Evolutionary conservation across 1,140 invertebrate genomes (phyloP).

Genomic region (Lamellibrachia luymesi): DNA sequence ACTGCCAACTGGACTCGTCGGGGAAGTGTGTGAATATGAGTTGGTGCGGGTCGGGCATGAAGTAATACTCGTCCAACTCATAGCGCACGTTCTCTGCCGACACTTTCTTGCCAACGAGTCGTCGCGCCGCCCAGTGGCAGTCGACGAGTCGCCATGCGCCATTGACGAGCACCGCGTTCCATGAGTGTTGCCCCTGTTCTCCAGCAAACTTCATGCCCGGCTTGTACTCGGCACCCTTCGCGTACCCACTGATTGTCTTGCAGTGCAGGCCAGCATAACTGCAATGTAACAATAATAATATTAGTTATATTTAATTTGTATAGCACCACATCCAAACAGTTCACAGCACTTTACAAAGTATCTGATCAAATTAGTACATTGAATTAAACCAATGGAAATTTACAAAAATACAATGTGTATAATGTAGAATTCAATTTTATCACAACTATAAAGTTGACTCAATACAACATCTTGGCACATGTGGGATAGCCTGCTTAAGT

Average conservation of each 20-base stretch:
- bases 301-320: not conserved
- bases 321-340: not conserved
- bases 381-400: not conserved
- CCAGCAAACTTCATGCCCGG: constrained; percentile 55
- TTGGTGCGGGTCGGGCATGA: constrained; percentile 54
- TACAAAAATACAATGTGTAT: not conserved
- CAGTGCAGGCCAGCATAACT: constrained; percentile 57
- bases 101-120: constrained; percentile 55
- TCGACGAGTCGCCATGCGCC: constrained; percentile 56
- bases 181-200: constrained; percentile 53
- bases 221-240: constrained; percentile 56
- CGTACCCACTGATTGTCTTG: constrained; percentile 55
- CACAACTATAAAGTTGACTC: no score
- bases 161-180: constrained; percentile 57
- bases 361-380: no score
- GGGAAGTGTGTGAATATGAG: constrained; percentile 58
- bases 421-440: no score
- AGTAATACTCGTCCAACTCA: constrained; percentile 57
- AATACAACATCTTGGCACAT: no score
- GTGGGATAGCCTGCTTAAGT: not conserved
- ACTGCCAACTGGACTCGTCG: constrained; percentile 54
- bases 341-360: not conserved
- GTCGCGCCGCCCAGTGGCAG: constrained; percentile 56
- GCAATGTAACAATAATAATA: constrained; percentile 20
- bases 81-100: constrained; percentile 43